Evolutionary conservation across 2,113 vertebrate species (phyloP), one percentile per base, ranked within the genome.

Genomic region (Speoplatyrhinus poulsoni): DNA sequence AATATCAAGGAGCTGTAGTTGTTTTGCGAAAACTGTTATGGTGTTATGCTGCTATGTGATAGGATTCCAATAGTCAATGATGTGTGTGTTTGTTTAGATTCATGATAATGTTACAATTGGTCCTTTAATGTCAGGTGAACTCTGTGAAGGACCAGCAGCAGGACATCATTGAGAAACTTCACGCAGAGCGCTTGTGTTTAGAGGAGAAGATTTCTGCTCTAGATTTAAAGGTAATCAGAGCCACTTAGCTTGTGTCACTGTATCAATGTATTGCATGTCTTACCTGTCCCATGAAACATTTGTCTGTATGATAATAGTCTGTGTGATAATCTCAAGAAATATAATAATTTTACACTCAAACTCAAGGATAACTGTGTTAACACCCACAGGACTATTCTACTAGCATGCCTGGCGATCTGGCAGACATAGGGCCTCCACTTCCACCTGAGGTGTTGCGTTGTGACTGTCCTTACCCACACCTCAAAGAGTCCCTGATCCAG

Each of bases 101-200:
- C 36, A 8, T 41, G 36, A 41, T 41, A 41, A 41, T 8, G 36
- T 41, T 8, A 41, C 36, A 41, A 41, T 76, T 71, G 62, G 10
- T 67, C 12, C 3, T 70, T 72, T 10, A 72, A 75, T 63, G 19
- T 11, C 77, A 99, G 97, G 90, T 98, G 52, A 77, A 87, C 70
- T 89, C 72, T 75, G 91, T 96, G 72, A 98, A 95, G 84, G 86
- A 92, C 60, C 94, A 95, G 67, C 94, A 96, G 85, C 85, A 89
- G 70, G 63, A 49, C 33, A 58, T 89, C 73, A 91, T 82, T 86
- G 85, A 91, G 82, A 91, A 75, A 71, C 94, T 98, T 77, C 50
- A 70, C 4, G 67, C 83, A 56, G 93, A 96, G 79, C 90, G 85
- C 67, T 48, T 80, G 47, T 11, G 72, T 73, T 80, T 95, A 79